Evolutionary conservation across 2,888 invertebrate species (phyloP), one percentile per base, ranked within the genome.

Genomic region (Cosmia pyralina): DNA sequence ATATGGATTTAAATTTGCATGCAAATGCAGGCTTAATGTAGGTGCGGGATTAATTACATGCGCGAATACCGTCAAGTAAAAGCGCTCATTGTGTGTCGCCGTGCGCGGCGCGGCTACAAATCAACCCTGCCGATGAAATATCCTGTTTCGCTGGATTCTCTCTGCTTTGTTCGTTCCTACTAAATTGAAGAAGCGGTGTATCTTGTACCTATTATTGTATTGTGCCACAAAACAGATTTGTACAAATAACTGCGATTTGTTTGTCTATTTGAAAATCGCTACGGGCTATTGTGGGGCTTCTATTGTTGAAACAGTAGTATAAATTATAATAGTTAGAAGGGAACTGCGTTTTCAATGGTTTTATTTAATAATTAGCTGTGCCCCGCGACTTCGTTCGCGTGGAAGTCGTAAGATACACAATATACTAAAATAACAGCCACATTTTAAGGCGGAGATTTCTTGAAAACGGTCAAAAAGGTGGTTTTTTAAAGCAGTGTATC

Each of bases 1-100:
- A 62, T 69, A 52, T 52, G 70, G 63, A 75, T 86, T 84, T 70
- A 76, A 72, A 81, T 86, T 84, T 77, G 65, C 74, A 84, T 81
- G 72, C 71, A 77, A 84, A 86, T 79, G 62, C 72, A 69, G 66
- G 60, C 58, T 77, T 84, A 76, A 81, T 86, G 71, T 81, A 71
- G 70, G 68, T 69, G 48, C 55, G 59, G 81, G 73, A 81, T 84
- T 86, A 86, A 84, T 86, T 75, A 81, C 76, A 74, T 63, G 75
- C 66, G 71, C 69, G 77, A 73, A 64, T 77, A 69, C 75, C 55
- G 84, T 70, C 53, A 57, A 82, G 59, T 64, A 74, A 64, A 70
- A 75, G 71, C 72, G 64, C 55, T 72, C 68, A 86, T 75, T 77
- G 64, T 72, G 65, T 71, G 69, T 63, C 74, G 28, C 53, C 63